Base-by-base conservation (phyloP, 1,140 invertebrate species). In the Drosophila pandora region DNA sequence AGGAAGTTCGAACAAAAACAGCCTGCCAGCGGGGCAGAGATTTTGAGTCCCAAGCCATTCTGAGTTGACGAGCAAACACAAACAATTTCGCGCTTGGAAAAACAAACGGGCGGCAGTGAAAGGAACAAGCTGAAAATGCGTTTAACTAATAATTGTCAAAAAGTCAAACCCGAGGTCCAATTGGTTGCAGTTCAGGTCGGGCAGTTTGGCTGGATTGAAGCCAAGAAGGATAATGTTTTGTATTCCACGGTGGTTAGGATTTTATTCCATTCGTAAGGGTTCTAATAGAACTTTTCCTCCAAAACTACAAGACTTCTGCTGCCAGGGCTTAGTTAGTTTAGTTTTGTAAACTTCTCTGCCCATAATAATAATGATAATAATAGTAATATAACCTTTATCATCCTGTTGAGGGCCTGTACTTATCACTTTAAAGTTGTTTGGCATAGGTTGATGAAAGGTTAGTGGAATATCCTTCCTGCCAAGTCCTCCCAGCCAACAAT, bases 131-230 rank as follows among this genome's bases (percentile, higher is more conserved):
- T 68, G 62, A 87, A 81, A 78, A 81, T 78, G 76, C 84, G 84
- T 88, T 84, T 71, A 88, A 88, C 79, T 88, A 88, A 88, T 88
- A 88, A 88, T 88, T 88, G 84, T 88, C 79, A 88, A 87, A 67
- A 72, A 88, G 79, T 89, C 79, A 79, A 77, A 2, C 25, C 25
- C 25, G 25, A 1, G 25, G 88, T 75, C 82, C 76, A 82, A 88
- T 82, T 88, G 12, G 50, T 22, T 63, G 57, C 75, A 71, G 62
- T 72, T 2, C 17, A 55, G 45, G 48, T 41, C 9, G 17, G 58
- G 28, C 23, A 30, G 49, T 9, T 6, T 25, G 8, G 34, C 21
- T 12, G 5, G 4, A 32, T 67, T 50, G 2, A 17, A 43, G 45
- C 45, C 17, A 12, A 17, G 30, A 50, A 52, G n/a, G 17, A 54